A percentile compares a stretch with the other conserved stretches of the same genome.
Evolutionary conservation across 2,888 invertebrate genomes (phyloP).

Genomic region (Lottia gigantea): DNA sequence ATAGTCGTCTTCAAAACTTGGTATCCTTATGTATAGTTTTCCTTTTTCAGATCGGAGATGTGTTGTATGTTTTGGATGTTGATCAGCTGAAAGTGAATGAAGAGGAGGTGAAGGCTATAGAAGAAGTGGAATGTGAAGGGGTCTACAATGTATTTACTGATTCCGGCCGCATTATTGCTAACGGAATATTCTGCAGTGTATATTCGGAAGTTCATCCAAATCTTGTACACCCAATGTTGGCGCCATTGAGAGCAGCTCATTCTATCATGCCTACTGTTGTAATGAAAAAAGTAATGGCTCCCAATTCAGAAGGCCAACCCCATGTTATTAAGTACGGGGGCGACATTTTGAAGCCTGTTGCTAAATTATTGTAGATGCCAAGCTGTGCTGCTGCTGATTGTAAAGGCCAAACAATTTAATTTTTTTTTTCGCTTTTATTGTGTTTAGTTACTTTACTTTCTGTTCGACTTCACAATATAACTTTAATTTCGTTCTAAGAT

Average conservation of each 20-base stretch:
- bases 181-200: not conserved
- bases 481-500: no score
- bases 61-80: not conserved
- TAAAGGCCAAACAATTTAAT: no score
- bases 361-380: no score
- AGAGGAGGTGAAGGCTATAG: not conserved
- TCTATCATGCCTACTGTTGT: not conserved
- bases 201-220: not conserved
- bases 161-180: not conserved
- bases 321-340: not conserved
- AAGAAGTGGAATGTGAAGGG: not conserved
- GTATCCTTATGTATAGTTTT: not conserved
- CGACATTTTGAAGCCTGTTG: not conserved
- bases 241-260: not conserved
- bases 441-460: no score
- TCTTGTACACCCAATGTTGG: not conserved
- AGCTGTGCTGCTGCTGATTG: no score
- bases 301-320: not conserved
- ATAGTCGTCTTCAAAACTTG: not conserved
- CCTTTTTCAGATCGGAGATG: not conserved
- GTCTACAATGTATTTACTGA: not conserved
- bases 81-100: not conserved
- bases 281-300: not conserved
- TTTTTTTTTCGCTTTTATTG: no score
- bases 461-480: no score